These are phyloP conservation scores for Bradypodion ventrale DNA, from an alignment of 2,797 vertebrate genomes.

Conservation along the genomic window DNA sequence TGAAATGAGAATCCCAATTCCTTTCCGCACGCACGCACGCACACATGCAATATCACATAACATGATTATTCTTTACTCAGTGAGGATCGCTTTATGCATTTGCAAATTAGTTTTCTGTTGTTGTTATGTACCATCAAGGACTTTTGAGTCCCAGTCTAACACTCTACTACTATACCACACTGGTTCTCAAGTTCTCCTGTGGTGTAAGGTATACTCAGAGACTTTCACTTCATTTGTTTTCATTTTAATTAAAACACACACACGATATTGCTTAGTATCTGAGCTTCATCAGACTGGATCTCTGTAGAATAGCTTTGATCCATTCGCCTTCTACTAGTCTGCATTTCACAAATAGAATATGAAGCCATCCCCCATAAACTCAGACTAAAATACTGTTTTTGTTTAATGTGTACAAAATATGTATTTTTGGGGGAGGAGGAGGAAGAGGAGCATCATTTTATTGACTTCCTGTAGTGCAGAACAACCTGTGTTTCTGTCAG, in stretches of 20 bases:
- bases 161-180: no score
- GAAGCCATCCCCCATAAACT: not conserved
- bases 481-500: slow-evolving; percentile 57
- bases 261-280: slow-evolving; percentile 53
- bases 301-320: accelerated
- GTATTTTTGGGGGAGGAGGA: no score
- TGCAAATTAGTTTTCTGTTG: slow-evolving; percentile 66
- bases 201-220: slow-evolving; percentile 59
- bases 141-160: no score
- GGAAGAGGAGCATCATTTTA: slow-evolving; percentile 37
- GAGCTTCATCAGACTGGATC: not conserved
- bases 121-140: slow-evolving; percentile 33
- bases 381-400: slow-evolving; percentile 28
- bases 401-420: slow-evolving; percentile 25
- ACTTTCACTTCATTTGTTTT: slow-evolving; percentile 74
- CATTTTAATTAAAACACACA: no score
- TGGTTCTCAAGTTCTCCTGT: no score
- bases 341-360: slow-evolving; percentile 14
- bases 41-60: no score
- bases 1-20: not conserved
- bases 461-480: slow-evolving; percentile 49
- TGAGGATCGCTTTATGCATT: slow-evolving; percentile 55
- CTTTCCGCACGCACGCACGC: no score
- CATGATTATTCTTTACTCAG: no score
- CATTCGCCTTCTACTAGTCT: not conserved